Evolutionary conservation across 1,140 invertebrate genomes (phyloP).

Genomic region (Littorina saxatilis): DNA sequence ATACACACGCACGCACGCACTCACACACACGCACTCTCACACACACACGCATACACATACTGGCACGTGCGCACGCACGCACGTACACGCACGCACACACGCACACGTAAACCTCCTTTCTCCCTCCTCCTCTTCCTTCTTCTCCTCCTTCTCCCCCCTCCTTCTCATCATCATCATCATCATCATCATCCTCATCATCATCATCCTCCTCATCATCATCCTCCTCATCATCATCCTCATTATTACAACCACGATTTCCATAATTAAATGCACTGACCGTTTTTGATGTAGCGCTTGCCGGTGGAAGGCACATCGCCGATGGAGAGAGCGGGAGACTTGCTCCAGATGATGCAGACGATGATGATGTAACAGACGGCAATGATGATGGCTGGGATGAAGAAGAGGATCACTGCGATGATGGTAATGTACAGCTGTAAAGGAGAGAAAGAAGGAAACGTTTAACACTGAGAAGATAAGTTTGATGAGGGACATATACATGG

Average conservation of each 20-base stretch:
- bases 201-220: too few relatives aligned
- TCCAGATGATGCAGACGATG: slow-evolving; percentile 92
- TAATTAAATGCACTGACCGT: too few relatives aligned
- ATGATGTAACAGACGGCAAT: slow-evolving; percentile 93
- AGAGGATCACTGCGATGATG: slow-evolving; percentile 87
- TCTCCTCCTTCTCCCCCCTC: too few relatives aligned
- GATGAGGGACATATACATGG: background rate
- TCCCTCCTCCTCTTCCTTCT: background rate
- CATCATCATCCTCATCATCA: too few relatives aligned
- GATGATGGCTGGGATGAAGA: slow-evolving; percentile 91
- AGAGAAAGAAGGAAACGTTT: background rate
- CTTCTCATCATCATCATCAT: too few relatives aligned
- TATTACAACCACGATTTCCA: too few relatives aligned
- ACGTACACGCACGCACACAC: background rate
- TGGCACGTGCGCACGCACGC: background rate
- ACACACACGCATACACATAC: slow-evolving; percentile 9
- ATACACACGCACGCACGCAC: too few relatives aligned
- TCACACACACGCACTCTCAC: too few relatives aligned
- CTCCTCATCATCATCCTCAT: too few relatives aligned
- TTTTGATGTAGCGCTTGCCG: slow-evolving; percentile 22
- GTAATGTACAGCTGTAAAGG: slow-evolving; percentile 88
- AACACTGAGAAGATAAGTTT: background rate
- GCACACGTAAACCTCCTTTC: too few relatives aligned
- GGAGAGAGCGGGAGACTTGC: slow-evolving; percentile 29
- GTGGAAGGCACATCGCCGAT: background rate